Evolutionary conservation across 2,888 invertebrate species (phyloP), one percentile per base, ranked within the genome.

Genomic region (Tenodera sinensis): DNA sequence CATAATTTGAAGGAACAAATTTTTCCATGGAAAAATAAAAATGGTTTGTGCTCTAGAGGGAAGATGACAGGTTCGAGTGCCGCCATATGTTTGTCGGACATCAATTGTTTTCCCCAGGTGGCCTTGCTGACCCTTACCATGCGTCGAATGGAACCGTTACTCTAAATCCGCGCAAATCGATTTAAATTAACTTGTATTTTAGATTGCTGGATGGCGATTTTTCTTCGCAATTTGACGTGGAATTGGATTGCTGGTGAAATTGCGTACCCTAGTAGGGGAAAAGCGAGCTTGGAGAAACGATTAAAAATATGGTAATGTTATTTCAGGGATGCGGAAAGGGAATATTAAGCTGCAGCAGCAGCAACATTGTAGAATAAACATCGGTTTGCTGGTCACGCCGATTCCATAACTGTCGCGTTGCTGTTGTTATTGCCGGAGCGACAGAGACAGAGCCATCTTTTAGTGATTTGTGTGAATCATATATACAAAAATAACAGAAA

Each of bases 251-350:
- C 25, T 85, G 54, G 47, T 85, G 27, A 86, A 71, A 86, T 86
- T 86, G 28, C 28, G 14, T 20, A 7, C 15, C 54, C 86, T 30
- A 81, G 42, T 71, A 47, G 86, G 8, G 85, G 85, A 71, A 20
- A 71, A 25, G 15, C 20, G 54, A 14, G 20, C 4, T 4, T 8
- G 54, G 20, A 71, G 27, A 85, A 85, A 28, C 34, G 54, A 86
- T 86, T 81, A 81, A 81, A 81, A 86, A 86, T 86, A 86, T 81
- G 86, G 86, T 81, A 81, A 86, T 86, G 86, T 86, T 25, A 20
- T 85, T 85, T 85, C 54, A 42, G 27, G 20, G 54, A 71, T 71
- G 54, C 54, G 20, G 54, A 20, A 71, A 71, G 54, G 54, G 54
- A 71, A 71, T 71, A 71, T 71, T 71, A 71, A 71, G 54, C 54